Conservation (phyloP, 2,888 invertebrate genomes). For the Orchestes rusci region DNA sequence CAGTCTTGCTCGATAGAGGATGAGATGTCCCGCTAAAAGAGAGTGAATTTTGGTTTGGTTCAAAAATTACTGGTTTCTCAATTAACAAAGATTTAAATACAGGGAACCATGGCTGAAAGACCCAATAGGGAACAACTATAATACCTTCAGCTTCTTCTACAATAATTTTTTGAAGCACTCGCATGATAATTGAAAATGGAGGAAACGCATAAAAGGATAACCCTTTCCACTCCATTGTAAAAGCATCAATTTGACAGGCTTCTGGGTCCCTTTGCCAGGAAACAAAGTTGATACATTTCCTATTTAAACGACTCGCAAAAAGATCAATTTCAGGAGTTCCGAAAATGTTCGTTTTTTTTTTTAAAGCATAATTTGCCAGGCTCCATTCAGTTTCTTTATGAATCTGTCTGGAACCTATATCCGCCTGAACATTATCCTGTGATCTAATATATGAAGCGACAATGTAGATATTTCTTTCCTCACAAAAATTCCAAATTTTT, state of each 20-base stretch:
- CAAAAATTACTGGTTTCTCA: not conserved
- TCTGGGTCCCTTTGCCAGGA: slow-evolving; percentile 8
- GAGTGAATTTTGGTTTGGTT: not conserved
- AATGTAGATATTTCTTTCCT: no score
- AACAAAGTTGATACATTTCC: slow-evolving; percentile 4
- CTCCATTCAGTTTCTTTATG: not conserved
- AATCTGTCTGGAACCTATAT: slow-evolving; percentile 6
- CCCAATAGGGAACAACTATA: not conserved
- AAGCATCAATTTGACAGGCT: slow-evolving; percentile 6
- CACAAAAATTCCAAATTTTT: slow-evolving; percentile 16
- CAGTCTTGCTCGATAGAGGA: no score
- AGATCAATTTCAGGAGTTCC: slow-evolving; percentile 7
- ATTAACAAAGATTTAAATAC: not conserved
- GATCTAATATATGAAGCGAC: slow-evolving; percentile 18
- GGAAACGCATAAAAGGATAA: slow-evolving; percentile 11
- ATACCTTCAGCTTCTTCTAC: slow-evolving; percentile 11
- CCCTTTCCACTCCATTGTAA: slow-evolving; percentile 5
- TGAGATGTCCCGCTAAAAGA: no score
- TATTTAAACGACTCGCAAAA: slow-evolving; percentile 9
- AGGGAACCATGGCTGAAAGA: no score
- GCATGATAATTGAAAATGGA: slow-evolving; percentile 8
- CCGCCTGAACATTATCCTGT: slow-evolving; percentile 13
- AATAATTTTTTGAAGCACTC: slow-evolving; percentile 9
- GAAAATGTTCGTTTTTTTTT: slow-evolving; percentile 4
- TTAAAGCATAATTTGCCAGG: not conserved